Base-by-base conservation (phyloP, 2,113 vertebrate species). In the Malurus alboscapulatus region DNA sequence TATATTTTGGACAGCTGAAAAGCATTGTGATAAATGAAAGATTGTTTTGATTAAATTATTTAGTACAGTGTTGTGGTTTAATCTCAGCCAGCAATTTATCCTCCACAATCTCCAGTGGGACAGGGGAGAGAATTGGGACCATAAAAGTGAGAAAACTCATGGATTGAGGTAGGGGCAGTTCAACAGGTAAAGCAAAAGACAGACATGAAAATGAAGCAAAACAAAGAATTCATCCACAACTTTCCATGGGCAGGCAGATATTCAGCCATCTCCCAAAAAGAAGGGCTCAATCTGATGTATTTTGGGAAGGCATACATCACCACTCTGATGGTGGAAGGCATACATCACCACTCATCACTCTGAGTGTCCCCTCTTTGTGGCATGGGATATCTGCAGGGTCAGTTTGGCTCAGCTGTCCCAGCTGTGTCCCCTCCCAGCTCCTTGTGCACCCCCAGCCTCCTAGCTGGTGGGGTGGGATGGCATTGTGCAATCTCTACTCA, bases 131-230 rank as follows among this genome's bases (percentile, higher is more conserved):
- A 63, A 48, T 21, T 10, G 9, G 19, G 17, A 48, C 11, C 4
- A 4, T 25, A 42, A 48, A 79, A 71, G 17, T 30, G 29, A 62
- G 40, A 62, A 79, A 63, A 30, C 20, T 55, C 30, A 5, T 25
- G 9, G 13, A 1, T 34, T 79, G 40, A 78, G 29, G 5, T 25
- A 22, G 17, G 10, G n/a, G 16, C 5, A 21, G 12, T 18, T 61
- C 26, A 61, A 30, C 12, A 54, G 25, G 20, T 42, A 40, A 42
- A 45, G 24, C 17, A 65, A 45, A 66, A 59, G 14, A 3, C 12
- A 58, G 10, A n/a, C 7, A 18, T 47, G 45, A 21, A 75, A 67
- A 17, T 0, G 0, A 59, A 61, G 19, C 16, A 82, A 57, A 80
- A 36, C 4, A 21, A 45, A 40, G 4, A 24, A 25, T 40, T 67